Base-by-base conservation (phyloP, 2,888 invertebrate species). In the Galerucella calmariensis region DNA sequence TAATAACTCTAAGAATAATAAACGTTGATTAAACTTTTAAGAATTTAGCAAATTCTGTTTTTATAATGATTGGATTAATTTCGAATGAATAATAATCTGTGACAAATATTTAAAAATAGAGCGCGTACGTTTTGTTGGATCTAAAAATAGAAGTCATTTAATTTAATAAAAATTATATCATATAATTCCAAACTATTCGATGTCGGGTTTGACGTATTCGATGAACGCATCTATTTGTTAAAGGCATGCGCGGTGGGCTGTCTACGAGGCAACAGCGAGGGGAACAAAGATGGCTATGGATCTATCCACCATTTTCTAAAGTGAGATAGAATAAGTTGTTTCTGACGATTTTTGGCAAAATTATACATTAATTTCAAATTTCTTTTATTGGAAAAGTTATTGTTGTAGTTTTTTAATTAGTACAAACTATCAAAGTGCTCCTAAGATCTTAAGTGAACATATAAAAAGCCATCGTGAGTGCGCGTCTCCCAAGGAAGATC, bases 271-370 rank as follows among this genome's bases (percentile, higher is more conserved):
- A 66, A 67, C 72, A 73, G 79, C 84, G 80, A 83, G 85, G 84
- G 82, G 84, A 86, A 87, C 87, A 87, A 87, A 87, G 87, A 87
- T 86, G 88, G 87, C 87, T 86, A 87, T 85, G 86, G 82, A 80
- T 85, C 85, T 84, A 84, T 86, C 87, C 84, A 87, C 88, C 87
- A 88, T 88, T 87, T 88, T 88, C 86, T 88, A 88, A 87, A 88
- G 87, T 86, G 88, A 88, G 88, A 88, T 84, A 87, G 87, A 88
- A 83, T 82, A 83, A 85, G 84, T 84, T 85, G 85, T 86, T 87
- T 86, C 86, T 84, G 79, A 78, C 78, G 79, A 82, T 84, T 86
- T 85, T 83, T 80, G 81, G 74, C 79, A 77, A 79, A 82, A 80
- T 73, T 81, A 78, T 72, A 58, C 16, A 75, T 71, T 73, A 78